phyloP scores from a whole-genome alignment of 1,140 invertebrate species.

The Scaptomyza montana region DNA sequence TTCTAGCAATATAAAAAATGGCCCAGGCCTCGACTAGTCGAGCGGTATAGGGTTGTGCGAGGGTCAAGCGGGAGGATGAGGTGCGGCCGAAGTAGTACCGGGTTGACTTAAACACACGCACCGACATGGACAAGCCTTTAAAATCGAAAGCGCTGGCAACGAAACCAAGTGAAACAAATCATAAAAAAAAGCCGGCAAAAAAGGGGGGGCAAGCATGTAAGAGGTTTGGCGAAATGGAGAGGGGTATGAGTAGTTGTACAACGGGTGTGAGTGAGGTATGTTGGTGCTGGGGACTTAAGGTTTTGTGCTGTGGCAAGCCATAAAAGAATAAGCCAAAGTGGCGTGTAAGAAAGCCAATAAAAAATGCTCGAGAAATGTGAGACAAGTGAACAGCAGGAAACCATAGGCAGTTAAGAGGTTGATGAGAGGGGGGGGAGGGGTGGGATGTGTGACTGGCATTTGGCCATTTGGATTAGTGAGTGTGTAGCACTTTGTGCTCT shows the following conservation, averaged over 20 bases:
- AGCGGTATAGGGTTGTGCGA: not conserved
- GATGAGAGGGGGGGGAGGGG: not conserved
- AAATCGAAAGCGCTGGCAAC: constrained; percentile 58
- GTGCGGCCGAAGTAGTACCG: too few species aligned
- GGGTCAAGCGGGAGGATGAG: not conserved
- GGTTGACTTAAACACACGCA: constrained; percentile 12
- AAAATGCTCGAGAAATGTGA: constrained; percentile 44
- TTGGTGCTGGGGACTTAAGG: constrained; percentile 41
- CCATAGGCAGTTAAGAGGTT: constrained; percentile 29
- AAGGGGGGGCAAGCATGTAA: not conserved
- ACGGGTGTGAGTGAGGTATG: not conserved
- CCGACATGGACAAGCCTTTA: constrained; percentile 52
- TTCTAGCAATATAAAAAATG: constrained; percentile 79
- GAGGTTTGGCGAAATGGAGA: not conserved
- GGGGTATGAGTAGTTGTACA: not conserved
- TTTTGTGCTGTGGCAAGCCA: constrained; percentile 55
- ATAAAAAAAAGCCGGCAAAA: constrained; percentile 58
- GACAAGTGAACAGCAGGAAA: constrained; percentile 41
- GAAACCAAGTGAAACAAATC: constrained; percentile 76
- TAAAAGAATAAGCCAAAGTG: constrained; percentile 54
- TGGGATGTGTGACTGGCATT: constrained; percentile 17
- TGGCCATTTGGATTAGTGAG: constrained; percentile 56
- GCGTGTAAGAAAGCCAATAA: constrained; percentile 65
- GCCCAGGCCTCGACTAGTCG: constrained; percentile 52
- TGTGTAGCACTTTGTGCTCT: constrained; percentile 32